phyloP scores from a whole-genome alignment of 2,797 vertebrate genomes.

The Manis crassicaudata region DNA sequence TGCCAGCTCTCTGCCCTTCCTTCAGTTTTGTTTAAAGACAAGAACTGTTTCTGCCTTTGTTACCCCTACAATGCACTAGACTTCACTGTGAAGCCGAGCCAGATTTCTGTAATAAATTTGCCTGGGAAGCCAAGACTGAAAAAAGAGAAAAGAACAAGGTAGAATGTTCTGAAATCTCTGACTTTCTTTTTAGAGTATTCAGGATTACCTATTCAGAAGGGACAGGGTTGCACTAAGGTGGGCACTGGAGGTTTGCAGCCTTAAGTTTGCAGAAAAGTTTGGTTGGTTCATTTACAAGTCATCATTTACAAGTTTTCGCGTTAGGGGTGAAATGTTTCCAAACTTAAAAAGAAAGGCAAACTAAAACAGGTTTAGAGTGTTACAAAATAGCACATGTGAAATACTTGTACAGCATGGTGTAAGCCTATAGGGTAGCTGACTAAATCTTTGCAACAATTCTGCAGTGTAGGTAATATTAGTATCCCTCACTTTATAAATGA shows the following conservation, averaged over 20 bases:
- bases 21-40: constrained; percentile 41
- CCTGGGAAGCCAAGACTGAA: neutral
- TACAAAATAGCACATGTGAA: neutral
- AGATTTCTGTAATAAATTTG: constrained; percentile 28
- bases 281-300: neutral
- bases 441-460: neutral
- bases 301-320: neutral
- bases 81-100: neutral
- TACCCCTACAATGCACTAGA: neutral
- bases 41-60: neutral
- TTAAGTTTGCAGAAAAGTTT: neutral
- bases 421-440: neutral
- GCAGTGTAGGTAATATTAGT: neutral
- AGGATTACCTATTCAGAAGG: neutral
- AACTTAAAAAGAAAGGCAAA: neutral
- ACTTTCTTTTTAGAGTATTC: neutral
- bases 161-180: neutral
- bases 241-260: neutral
- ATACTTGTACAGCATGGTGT: neutral
- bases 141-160: neutral
- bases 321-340: neutral
- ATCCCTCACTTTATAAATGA: neutral
- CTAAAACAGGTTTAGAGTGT: neutral
- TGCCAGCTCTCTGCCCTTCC: neutral
- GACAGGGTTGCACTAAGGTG: neutral